phyloP scores from a whole-genome alignment of 2,113 vertebrate species.

The Paramisgurnus dabryanus region DNA sequence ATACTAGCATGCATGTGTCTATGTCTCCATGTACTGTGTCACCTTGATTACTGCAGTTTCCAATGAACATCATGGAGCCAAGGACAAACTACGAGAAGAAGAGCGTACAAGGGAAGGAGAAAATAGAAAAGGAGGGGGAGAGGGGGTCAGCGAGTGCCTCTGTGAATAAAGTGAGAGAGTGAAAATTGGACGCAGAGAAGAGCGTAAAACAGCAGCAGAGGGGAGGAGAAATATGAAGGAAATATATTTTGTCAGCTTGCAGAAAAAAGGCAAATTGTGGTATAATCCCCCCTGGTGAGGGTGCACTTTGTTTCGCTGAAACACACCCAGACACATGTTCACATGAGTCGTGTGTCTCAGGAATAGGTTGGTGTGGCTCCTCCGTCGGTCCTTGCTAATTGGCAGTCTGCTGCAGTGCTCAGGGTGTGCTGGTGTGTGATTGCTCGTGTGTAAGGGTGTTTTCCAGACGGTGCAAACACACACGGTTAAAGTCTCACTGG shows the following conservation, averaged over 20 bases:
- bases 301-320: slow-evolving; percentile 43
- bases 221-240: slow-evolving; percentile 6
- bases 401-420: slow-evolving; percentile 43
- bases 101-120: slow-evolving; percentile 42
- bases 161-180: slow-evolving; percentile 28
- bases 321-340: slow-evolving; percentile 33
- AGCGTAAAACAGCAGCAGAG: slow-evolving; percentile 23
- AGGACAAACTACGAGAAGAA: slow-evolving; percentile 61
- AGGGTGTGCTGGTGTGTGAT: slow-evolving; percentile 12
- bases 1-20: background rate
- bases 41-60: slow-evolving; percentile 76
- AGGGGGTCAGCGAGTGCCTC: slow-evolving; percentile 44
- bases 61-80: slow-evolving; percentile 66
- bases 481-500: slow-evolving; percentile 11
- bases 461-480: slow-evolving; percentile 26
- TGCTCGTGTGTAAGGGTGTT: slow-evolving; percentile 40
- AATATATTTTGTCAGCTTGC: slow-evolving; percentile 33
- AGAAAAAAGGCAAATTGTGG: slow-evolving; percentile 37
- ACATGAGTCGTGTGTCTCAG: slow-evolving; percentile 12
- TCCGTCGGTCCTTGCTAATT: slow-evolving; percentile 34
- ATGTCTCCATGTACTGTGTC: slow-evolving; percentile 57
- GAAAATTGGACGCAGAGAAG: slow-evolving; percentile 40
- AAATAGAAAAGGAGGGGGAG: slow-evolving; percentile 10
- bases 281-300: slow-evolving; percentile 23
- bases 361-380: slow-evolving; percentile 38